Base-by-base conservation (phyloP, 1,140 invertebrate genomes). In the Amphibalanus amphitrite region DNA sequence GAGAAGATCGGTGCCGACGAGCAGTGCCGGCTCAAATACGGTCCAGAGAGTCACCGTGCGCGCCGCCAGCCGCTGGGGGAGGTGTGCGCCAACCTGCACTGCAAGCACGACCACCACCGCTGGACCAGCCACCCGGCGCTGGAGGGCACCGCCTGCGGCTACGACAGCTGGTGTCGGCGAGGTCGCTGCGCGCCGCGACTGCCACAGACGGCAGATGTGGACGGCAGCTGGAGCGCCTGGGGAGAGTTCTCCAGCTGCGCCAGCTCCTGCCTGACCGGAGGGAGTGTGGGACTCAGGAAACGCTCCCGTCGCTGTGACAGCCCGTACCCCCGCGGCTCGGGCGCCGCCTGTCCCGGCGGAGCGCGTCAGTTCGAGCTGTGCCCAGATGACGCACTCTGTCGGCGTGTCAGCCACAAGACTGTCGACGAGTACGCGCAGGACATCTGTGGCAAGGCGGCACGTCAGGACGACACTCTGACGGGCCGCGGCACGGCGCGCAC, bases 1-100 rank as follows among this genome's bases (percentile, higher is more conserved):
- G 87, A 90, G 79, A 79, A 88, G 77, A 90, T 90, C 75, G 85
- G 88, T 79, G 86, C 88, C 70, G 84, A 89, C 78, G 86, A 90
- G 77, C 89, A 91, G 81, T 90, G 89, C 88, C 79, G 82, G 73
- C 75, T 86, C 26, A 85, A 85, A 76, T 85, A 85, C 75, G 85
- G 85, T 8, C 74, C 78, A 71, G 84, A 83, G 13, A 85, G 84
- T 74, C 77, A 76, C 68, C 84, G 85, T 74, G 78, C 79, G 10
- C 59, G 71, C 40, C 80, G 82, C 72, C 84, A 85, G 75, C 79
- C 82, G 3, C 72, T 85, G 30, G 80, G 81, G 73, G 84, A 86
- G 71, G 81, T 85, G 23, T 86, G 85, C 72, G 77, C 83, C 70
- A 84, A 86, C 78, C 75, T 86, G 26, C 85, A 85, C 73, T 86